phyloP scores from a whole-genome alignment of 2,113 vertebrate species.

The Riparia riparia region DNA sequence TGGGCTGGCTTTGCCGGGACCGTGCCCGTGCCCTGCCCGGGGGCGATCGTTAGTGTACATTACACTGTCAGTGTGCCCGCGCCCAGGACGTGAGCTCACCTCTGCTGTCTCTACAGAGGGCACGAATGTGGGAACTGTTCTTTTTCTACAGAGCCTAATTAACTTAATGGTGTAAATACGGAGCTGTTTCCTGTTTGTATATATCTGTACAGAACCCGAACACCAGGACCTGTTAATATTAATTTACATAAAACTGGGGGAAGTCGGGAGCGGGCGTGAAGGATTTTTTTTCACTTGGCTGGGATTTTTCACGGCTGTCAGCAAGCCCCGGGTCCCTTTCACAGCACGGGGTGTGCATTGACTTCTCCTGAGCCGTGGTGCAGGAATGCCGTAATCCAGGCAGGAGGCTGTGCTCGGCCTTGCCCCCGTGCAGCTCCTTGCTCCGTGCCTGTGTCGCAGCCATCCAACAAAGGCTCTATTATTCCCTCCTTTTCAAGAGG shows the following conservation, averaged over 20 bases:
- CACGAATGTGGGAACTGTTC: conserved; percentile 54
- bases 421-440: not conserved
- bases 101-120: conserved; percentile 31
- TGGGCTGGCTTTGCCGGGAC: not conserved
- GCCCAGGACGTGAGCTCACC: conserved; percentile 39
- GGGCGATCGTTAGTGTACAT: conserved; percentile 52
- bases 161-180: conserved; percentile 82
- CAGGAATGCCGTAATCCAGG: conserved; percentile 53
- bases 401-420: not conserved
- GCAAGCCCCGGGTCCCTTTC: not conserved
- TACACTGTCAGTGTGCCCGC: conserved; percentile 71
- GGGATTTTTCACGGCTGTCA: not conserved
- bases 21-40: not conserved
- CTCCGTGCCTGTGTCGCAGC: not conserved
- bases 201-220: conserved; percentile 54
- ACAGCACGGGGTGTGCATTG: not conserved
- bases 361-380: not conserved
- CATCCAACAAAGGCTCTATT: conserved; percentile 56
- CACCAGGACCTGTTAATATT: conserved; percentile 63
- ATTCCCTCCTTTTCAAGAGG: conserved; percentile 14
- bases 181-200: conserved; percentile 65
- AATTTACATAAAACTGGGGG: conserved; percentile 75
- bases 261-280: not conserved
- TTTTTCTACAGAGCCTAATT: conserved; percentile 56
- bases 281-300: not conserved